These are phyloP conservation scores for Cepaea hortensis DNA, from an alignment of 2,888 invertebrate genomes.

Conservation along the genomic window DNA sequence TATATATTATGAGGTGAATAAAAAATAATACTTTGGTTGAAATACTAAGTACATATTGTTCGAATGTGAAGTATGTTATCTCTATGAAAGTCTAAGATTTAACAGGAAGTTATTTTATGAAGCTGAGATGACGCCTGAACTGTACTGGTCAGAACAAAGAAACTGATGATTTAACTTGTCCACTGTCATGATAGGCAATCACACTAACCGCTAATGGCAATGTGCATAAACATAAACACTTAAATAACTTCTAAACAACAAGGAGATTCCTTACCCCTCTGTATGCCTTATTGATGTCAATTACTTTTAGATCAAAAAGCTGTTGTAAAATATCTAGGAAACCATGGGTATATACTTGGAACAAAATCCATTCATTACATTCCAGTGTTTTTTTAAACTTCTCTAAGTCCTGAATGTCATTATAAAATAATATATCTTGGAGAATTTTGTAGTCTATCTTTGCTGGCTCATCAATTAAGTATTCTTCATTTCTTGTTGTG, in stretches of 20 bases:
- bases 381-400: not conserved
- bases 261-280: not conserved
- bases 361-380: slow-evolving; percentile 8
- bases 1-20: too few relatives aligned
- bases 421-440: not conserved
- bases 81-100: too few relatives aligned
- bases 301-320: slow-evolving; percentile 3
- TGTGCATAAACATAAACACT: not conserved
- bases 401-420: not conserved
- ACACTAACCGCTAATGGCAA: too few relatives aligned
- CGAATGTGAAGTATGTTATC: too few relatives aligned
- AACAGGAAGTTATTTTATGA: too few relatives aligned
- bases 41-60: too few relatives aligned
- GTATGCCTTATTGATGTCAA: slow-evolving; percentile 5
- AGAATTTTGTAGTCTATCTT: slow-evolving; percentile 17
- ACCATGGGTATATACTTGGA: slow-evolving; percentile 24
- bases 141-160: too few relatives aligned
- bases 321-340: slow-evolving; percentile 10
- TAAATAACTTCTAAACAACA: not conserved
- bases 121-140: too few relatives aligned
- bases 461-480: not conserved
- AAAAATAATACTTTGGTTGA: too few relatives aligned
- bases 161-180: too few relatives aligned
- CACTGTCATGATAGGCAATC: too few relatives aligned
- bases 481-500: not conserved